These are phyloP conservation scores for Campylomormyrus numenius DNA, from an alignment of 2,113 vertebrate species.

Conservation along the genomic window DNA sequence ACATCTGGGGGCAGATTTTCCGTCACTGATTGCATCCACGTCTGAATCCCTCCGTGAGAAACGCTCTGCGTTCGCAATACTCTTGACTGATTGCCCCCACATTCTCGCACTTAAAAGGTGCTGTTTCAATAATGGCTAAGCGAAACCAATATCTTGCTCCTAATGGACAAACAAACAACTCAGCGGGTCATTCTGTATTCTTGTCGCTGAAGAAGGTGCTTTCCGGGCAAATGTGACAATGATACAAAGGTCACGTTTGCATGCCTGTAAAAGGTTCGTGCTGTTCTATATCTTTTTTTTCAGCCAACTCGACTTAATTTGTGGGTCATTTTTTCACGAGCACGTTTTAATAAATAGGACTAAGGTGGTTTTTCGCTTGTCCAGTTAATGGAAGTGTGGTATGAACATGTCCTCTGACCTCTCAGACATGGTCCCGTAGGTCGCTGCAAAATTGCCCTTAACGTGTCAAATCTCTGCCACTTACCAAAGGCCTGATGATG, in stretches of 20 bases:
- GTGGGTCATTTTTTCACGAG: not conserved
- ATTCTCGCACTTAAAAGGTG: not conserved
- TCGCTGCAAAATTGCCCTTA: not conserved
- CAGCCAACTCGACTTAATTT: not conserved
- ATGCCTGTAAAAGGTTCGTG: not conserved
- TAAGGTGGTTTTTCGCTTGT: not conserved
- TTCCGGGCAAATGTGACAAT: not conserved
- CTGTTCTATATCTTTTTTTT: not conserved
- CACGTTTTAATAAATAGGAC: not conserved
- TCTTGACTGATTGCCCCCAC: not conserved
- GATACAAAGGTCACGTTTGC: not conserved
- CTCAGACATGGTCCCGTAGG: not conserved
- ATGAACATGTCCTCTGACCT: not conserved
- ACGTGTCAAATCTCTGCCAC: not conserved
- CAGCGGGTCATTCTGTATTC: not conserved
- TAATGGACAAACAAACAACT: slow-evolving; percentile 3
- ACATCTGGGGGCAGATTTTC: not conserved
- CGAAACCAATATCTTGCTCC: not conserved
- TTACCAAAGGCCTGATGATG: not conserved
- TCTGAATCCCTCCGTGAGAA: not conserved
- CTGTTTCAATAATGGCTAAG: not conserved
- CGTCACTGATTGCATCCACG: not conserved
- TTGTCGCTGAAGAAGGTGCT: not conserved
- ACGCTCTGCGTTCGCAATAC: not conserved
- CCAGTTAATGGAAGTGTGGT: not conserved